A percentile compares a stretch with the other conserved stretches of the same genome.
phyloP scores from a whole-genome alignment of 2,888 invertebrate genomes.

The Pristionchus japonicus region DNA sequence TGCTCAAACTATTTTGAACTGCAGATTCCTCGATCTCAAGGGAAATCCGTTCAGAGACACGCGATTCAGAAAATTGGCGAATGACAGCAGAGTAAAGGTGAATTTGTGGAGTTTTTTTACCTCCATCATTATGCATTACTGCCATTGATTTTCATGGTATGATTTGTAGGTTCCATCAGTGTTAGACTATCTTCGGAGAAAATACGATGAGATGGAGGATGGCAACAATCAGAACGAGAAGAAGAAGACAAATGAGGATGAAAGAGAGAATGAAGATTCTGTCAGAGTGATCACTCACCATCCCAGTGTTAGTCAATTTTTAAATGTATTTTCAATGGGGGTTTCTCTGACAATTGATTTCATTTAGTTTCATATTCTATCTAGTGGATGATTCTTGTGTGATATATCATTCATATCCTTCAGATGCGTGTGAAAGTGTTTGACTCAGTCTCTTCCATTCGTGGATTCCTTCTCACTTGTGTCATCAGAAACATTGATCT shows the following conservation, averaged over 20 bases:
- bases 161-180: constrained; percentile 52
- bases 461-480: constrained; percentile 61
- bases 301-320: constrained; percentile 32
- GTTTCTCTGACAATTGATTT: too few species aligned
- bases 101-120: background rate
- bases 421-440: constrained; percentile 54
- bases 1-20: background rate
- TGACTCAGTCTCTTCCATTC: constrained; percentile 54
- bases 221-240: constrained; percentile 28
- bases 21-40: constrained; percentile 52
- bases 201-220: constrained; percentile 26
- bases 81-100: constrained; percentile 60
- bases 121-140: background rate
- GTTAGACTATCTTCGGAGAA: constrained; percentile 52
- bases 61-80: constrained; percentile 58
- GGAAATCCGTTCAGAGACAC: constrained; percentile 57
- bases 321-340: too few species aligned
- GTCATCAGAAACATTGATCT: constrained; percentile 58
- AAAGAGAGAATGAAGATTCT: background rate
- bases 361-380: background rate
- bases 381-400: background rate
- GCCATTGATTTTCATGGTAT: too few species aligned
- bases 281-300: constrained; percentile 3
- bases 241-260: constrained; percentile 31
- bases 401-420: too few species aligned